Percentiles rank a stretch among this genome's conserved stretches.
Evolutionary conservation across 2,797 vertebrate species (phyloP).

Genomic region (Erethizon dorsatum): DNA sequence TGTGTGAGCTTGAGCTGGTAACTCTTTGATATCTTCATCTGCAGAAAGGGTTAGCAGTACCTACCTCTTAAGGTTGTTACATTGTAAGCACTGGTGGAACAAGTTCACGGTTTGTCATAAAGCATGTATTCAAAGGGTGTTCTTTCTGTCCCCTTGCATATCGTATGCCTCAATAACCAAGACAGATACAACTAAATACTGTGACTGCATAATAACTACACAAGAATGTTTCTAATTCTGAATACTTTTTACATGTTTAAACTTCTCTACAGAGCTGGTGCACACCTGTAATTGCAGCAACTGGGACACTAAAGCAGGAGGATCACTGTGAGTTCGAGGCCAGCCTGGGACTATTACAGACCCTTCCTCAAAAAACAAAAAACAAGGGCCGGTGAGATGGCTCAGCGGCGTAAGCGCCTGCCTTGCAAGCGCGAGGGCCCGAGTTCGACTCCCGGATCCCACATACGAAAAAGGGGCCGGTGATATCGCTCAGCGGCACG

Average conservation of each 20-base stretch:
- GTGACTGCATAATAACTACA: neutral
- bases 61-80: conserved; percentile 22
- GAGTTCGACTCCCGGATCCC: too few relatives aligned
- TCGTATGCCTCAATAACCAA: neutral
- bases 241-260: conserved; percentile 41
- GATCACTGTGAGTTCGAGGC: neutral
- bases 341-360: neutral
- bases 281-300: neutral
- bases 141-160: neutral
- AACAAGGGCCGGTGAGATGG: too few relatives aligned
- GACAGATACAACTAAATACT: conserved; percentile 27
- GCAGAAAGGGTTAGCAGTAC: neutral
- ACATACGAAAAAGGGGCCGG: too few relatives aligned
- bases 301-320: neutral
- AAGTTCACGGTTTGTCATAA: conserved; percentile 2
- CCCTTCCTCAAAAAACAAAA: neutral
- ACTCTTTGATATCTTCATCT: neutral
- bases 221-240: conserved; percentile 46
- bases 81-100: neutral
- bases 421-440: too few relatives aligned
- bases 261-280: neutral
- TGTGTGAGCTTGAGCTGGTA: neutral
- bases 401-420: too few relatives aligned
- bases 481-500: too few relatives aligned
- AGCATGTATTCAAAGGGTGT: neutral